Base-by-base conservation (phyloP, 2,797 vertebrate species). In the Pygocentrus nattereri region DNA sequence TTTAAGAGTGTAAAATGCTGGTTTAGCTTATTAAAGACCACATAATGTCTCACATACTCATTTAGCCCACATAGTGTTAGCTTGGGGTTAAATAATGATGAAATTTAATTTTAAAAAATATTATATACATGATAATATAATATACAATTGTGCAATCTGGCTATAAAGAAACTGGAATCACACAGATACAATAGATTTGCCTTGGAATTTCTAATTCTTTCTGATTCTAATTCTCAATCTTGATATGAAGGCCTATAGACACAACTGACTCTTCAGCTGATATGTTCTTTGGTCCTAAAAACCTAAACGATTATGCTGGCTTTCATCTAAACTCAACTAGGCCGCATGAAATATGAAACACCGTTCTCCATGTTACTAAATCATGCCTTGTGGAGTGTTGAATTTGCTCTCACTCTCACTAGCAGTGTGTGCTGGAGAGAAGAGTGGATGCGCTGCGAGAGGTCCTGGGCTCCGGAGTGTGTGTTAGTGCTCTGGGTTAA, bases 401-500 rank as follows among this genome's bases (percentile, higher is more conserved):
- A 25, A 78, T 56, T 8, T 54, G 49, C 47, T 31, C 30, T 21
- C 34, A 4, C 34, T 74, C 18, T 34, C 34, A 23, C 21, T 59
- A 74, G 69, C n/a, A 76, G 67, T 69, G 11, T 54, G 21, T 78
- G 56, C 7, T 62, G 18, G 56, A 69, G 68, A 86, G 86, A 82
- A 73, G 52, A 75, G 65, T 70, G 41, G 34, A 58, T 61, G 71
- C 80, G 67, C 75, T 69, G 15, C 47, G 77, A 54, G 56, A 74
- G 70, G 50, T 74, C 59, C 79, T 76, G 71, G 81, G 82, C 80
- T 74, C 84, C 23, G 52, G 88, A 78, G 88, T 88, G 87, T 83
- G 86, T 82, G 82, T 78, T 67, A 67, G 83, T 80, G 89, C 91
- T 91, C 82, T 81, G 86, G 91, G 90, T 92, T 93, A 91, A 93